These are phyloP conservation scores for Hirudinaria manillensis DNA, from an alignment of 2,888 invertebrate genomes.

Conservation along the genomic window DNA sequence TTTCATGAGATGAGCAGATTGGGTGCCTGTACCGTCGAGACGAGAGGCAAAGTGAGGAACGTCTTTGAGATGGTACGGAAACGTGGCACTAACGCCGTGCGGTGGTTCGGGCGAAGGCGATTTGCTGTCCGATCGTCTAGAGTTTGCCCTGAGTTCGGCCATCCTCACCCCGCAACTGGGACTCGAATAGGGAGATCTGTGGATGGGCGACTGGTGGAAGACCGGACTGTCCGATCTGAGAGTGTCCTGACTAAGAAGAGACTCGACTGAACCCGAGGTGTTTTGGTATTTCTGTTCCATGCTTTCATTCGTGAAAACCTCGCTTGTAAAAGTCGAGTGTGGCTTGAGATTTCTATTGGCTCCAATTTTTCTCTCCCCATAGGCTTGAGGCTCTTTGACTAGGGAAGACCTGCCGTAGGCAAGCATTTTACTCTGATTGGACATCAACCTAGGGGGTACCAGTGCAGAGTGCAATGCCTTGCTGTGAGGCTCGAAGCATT, in stretches of 20 bases:
- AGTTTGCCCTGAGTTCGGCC: constrained; percentile 33
- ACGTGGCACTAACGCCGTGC: background rate
- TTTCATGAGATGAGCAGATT: background rate
- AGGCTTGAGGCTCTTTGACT: background rate
- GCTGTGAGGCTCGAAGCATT: constrained; percentile 4
- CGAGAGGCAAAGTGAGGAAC: background rate
- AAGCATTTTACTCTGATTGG: background rate
- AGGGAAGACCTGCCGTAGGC: background rate
- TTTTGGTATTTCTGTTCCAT: background rate
- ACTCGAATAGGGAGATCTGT: constrained; percentile 30
- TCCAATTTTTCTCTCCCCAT: background rate
- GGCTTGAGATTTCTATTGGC: background rate
- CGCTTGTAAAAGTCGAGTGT: background rate
- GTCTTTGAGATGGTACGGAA: constrained; percentile 17
- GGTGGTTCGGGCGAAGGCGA: constrained; percentile 32
- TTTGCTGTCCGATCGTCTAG: constrained; percentile 31
- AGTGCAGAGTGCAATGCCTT: background rate
- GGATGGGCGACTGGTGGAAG: background rate
- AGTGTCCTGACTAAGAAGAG: constrained; percentile 24
- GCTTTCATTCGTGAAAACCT: background rate
- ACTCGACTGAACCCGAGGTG: constrained; percentile 25
- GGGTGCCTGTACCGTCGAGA: background rate
- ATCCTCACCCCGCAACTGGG: constrained; percentile 35
- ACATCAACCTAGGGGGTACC: background rate
- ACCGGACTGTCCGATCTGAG: constrained; percentile 23